Percentiles rank a stretch among this genome's conserved stretches.
These are phyloP conservation scores for Actinostola sp. DNA, from an alignment of 92 coral and sea anemone genomes.

Conservation along the genomic window DNA sequence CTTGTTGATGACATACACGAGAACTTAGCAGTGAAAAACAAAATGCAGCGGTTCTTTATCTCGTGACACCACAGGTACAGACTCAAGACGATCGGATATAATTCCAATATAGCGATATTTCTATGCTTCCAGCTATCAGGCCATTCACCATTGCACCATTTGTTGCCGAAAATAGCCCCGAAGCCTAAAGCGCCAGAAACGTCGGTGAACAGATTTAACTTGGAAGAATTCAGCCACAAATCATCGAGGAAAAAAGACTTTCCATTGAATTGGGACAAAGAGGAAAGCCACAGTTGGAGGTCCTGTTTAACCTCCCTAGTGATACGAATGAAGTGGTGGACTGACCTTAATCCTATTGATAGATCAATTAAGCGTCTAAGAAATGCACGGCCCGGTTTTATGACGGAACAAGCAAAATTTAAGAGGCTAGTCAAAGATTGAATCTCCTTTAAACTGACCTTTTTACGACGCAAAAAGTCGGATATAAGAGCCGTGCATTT, in stretches of 20 bases:
- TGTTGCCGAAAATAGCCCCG: constrained; percentile 39
- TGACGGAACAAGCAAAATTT: constrained; percentile 21
- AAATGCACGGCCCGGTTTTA: constrained; percentile 18
- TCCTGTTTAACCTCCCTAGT: constrained; percentile 37
- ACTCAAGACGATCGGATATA: constrained; percentile 40
- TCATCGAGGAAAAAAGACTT: constrained; percentile 39
- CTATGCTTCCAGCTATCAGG: constrained; percentile 17
- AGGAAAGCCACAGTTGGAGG: constrained; percentile 42
- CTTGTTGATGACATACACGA: constrained; percentile 60
- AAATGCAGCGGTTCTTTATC: constrained; percentile 38
- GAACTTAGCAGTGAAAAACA: constrained; percentile 63
- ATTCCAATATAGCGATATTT: constrained; percentile 40
- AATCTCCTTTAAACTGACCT: constrained; percentile 7
- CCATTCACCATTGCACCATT: constrained; percentile 50
- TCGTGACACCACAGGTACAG: constrained; percentile 38
- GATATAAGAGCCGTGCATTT: constrained; percentile 30
- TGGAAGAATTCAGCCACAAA: constrained; percentile 20
- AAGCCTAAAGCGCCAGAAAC: constrained; percentile 35
- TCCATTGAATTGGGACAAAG: constrained; percentile 35
- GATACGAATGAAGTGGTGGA: constrained; percentile 33
- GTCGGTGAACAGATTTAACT: constrained; percentile 30
- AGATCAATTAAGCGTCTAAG: constrained; percentile 35
- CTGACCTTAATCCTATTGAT: constrained; percentile 24
- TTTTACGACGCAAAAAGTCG: constrained; percentile 13
- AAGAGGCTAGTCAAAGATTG: constrained; percentile 1